These are phyloP conservation scores for Ailuropoda melanoleuca DNA, from an alignment of 2,113 vertebrate species.

Conservation along the genomic window DNA sequence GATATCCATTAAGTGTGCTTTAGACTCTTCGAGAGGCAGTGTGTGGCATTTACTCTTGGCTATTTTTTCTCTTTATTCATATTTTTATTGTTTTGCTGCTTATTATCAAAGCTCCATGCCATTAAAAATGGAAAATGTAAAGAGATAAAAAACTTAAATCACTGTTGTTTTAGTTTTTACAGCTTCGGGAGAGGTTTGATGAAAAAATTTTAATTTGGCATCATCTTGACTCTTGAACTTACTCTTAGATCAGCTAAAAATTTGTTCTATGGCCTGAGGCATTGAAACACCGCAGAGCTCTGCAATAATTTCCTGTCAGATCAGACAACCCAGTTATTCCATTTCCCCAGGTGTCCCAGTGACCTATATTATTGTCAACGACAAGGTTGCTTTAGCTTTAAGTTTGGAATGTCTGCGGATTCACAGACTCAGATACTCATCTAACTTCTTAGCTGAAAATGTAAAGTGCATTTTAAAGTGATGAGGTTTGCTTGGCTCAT, in stretches of 20 bases:
- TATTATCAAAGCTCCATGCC: constrained; percentile 52
- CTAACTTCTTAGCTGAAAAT: constrained; percentile 5
- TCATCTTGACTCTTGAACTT: constrained; percentile 42
- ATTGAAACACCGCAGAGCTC: background rate
- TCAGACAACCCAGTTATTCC: background rate
- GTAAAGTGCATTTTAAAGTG: background rate
- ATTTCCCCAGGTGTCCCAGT: background rate
- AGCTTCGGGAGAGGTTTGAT: background rate
- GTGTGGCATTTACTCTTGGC: background rate
- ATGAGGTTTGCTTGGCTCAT: background rate
- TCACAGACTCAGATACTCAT: background rate
- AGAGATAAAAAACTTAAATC: constrained; percentile 37
- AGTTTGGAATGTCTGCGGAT: background rate
- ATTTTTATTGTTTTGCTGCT: constrained; percentile 52
- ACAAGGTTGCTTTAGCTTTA: background rate
- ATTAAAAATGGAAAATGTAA: constrained; percentile 58
- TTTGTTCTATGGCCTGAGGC: background rate
- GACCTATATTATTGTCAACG: constrained; percentile 17
- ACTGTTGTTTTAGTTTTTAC: constrained; percentile 32
- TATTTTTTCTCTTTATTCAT: background rate
- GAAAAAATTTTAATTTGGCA: background rate
- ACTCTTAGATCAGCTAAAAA: background rate
- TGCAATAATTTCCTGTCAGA: constrained; percentile 13
- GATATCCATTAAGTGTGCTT: constrained; percentile 10
- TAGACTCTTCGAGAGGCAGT: background rate